These are phyloP conservation scores for Boloria euphrosyne DNA, from an alignment of 2,888 invertebrate species.

Conservation along the genomic window DNA sequence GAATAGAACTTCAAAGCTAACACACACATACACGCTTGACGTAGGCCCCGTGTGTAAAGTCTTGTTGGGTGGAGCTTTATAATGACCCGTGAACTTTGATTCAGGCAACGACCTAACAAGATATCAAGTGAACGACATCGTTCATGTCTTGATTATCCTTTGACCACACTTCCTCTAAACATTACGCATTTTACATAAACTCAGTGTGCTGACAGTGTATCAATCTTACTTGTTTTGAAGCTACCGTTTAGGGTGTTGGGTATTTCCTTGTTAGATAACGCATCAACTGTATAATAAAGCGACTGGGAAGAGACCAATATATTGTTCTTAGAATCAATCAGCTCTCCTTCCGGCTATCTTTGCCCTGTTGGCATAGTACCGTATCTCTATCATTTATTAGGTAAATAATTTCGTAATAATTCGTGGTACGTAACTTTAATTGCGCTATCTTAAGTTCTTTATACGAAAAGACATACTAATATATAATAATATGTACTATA, in stretches of 20 bases:
- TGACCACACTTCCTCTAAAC: slow-evolving; percentile 70
- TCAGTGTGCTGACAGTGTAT: slow-evolving; percentile 37
- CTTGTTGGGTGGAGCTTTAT: slow-evolving; percentile 37
- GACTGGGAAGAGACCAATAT: slow-evolving; percentile 20
- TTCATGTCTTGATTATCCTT: slow-evolving; percentile 74
- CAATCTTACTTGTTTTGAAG: slow-evolving; percentile 42
- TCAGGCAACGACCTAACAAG: slow-evolving; percentile 67
- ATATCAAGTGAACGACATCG: slow-evolving; percentile 72
- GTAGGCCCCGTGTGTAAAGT: neutral
- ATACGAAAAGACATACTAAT: no score
- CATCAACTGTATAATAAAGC: slow-evolving; percentile 31
- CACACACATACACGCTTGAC: neutral
- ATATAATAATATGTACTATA: neutral
- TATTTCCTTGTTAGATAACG: slow-evolving; percentile 44
- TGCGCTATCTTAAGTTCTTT: no score
- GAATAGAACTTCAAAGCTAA: slow-evolving; percentile 22
- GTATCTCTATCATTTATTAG: neutral
- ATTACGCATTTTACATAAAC: slow-evolving; percentile 39
- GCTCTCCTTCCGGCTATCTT: slow-evolving; percentile 25
- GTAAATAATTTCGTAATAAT: neutral
- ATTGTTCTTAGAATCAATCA: slow-evolving; percentile 33
- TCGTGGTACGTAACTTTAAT: no score
- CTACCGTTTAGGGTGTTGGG: slow-evolving; percentile 33
- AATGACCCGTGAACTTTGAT: slow-evolving; percentile 58
- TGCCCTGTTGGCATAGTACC: neutral